Percentiles rank a stretch among this genome's conserved stretches.
Evolutionary conservation across 2,113 vertebrate species (phyloP).

Genomic region (Xiphophorus couchianus): DNA sequence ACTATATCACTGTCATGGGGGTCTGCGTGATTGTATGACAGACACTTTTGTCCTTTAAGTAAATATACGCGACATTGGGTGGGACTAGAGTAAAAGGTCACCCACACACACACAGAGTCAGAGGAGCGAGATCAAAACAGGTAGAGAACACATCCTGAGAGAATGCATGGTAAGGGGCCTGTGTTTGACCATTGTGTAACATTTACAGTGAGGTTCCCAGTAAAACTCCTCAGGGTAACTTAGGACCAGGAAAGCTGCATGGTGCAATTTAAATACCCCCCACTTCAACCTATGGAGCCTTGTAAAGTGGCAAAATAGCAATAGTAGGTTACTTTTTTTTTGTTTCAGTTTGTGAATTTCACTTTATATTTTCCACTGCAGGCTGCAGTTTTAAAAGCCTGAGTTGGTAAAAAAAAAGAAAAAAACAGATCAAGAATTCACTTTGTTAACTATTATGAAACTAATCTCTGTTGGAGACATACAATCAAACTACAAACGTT

Average conservation of each 20-base stretch:
- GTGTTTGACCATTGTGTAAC: background rate
- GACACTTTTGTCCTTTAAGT: conserved; percentile 75
- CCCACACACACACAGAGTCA: conserved; percentile 54
- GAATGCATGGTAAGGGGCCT: background rate
- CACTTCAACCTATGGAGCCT: too few relatives aligned
- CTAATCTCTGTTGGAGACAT: too few relatives aligned
- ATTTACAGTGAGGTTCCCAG: background rate
- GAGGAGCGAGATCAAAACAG: conserved; percentile 57
- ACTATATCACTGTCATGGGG: conserved; percentile 42
- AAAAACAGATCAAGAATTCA: too few relatives aligned
- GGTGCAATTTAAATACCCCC: too few relatives aligned
- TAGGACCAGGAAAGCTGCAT: background rate
- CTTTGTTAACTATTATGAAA: too few relatives aligned
- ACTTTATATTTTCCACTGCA: too few relatives aligned
- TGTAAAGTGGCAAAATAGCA: too few relatives aligned
- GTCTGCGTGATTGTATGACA: conserved; percentile 51
- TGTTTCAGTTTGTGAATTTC: too few relatives aligned
- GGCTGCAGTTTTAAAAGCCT: too few relatives aligned
- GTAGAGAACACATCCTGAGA: background rate
- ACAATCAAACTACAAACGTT: too few relatives aligned
- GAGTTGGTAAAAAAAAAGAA: too few relatives aligned
- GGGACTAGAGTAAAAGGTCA: conserved; percentile 56
- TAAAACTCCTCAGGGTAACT: background rate
- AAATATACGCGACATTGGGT: conserved; percentile 76
- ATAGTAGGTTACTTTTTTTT: too few relatives aligned